Conservation (phyloP, 2,113 vertebrate genomes). For the Eurypyga helias region DNA sequence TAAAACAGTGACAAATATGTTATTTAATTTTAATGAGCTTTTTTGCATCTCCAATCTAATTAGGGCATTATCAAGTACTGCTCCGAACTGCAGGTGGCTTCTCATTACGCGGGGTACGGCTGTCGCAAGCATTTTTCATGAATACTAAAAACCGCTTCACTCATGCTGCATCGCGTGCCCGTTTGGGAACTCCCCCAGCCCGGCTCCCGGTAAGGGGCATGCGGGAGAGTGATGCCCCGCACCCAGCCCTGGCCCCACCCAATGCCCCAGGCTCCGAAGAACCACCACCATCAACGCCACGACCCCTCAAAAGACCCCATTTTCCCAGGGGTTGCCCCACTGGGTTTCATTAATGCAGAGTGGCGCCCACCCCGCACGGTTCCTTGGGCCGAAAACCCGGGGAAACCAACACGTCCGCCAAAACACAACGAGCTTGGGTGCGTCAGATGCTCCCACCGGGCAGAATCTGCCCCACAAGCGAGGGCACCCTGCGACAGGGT, state of each 20-base stretch:
- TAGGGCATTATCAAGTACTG: slow-evolving; percentile 84
- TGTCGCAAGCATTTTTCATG: slow-evolving; percentile 79
- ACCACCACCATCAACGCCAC: no score
- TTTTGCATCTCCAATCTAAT: slow-evolving; percentile 86
- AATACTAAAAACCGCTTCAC: slow-evolving; percentile 78
- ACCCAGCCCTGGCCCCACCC: not conserved
- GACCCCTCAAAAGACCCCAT: no score
- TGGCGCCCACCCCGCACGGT: not conserved
- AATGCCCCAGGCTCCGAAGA: not conserved
- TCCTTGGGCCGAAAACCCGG: fast-evolving
- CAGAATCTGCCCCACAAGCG: fast-evolving
- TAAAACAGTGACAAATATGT: slow-evolving; percentile 86
- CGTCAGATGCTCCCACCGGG: fast-evolving
- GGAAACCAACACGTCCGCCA: not conserved
- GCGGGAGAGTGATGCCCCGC: fast-evolving
- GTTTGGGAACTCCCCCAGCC: not conserved
- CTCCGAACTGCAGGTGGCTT: slow-evolving; percentile 83
- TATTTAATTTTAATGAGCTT: slow-evolving; percentile 87
- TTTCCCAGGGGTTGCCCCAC: not conserved
- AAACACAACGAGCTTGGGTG: not conserved
- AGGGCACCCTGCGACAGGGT: not conserved
- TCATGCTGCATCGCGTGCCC: not conserved
- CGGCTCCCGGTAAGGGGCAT: fast-evolving
- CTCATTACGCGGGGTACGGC: slow-evolving; percentile 75
- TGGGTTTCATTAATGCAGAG: slow-evolving; percentile 4